Percentiles rank a stretch among this genome's conserved stretches.
These are phyloP conservation scores for Hemicordylus capensis DNA, from an alignment of 2,113 vertebrate genomes.

Conservation along the genomic window DNA sequence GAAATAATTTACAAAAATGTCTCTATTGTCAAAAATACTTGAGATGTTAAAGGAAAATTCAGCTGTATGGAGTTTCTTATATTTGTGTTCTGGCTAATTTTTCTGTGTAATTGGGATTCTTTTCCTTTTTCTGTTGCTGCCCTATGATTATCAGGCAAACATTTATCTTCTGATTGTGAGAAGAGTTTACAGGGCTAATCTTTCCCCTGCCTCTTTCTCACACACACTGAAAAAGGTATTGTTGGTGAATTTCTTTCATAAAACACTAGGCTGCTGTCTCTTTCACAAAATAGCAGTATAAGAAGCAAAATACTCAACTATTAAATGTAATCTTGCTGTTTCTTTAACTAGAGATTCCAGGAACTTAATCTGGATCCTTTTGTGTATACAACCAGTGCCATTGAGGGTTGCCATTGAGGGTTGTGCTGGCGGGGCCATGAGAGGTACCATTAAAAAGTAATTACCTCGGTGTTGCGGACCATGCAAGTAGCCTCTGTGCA, in stretches of 20 bases:
- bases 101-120: not conserved
- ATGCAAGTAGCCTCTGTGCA: too few species aligned
- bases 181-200: not conserved
- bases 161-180: not conserved
- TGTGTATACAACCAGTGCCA: not conserved
- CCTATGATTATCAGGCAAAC: not conserved
- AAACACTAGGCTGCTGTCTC: not conserved
- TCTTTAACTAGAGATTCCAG: not conserved
- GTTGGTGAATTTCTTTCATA: not conserved
- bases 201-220: not conserved
- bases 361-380: too few species aligned
- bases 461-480: too few species aligned
- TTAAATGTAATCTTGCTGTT: not conserved
- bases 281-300: not conserved
- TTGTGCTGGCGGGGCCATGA: too few species aligned
- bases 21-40: conserved; percentile 9
- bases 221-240: not conserved
- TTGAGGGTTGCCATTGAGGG: too few species aligned
- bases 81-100: not conserved
- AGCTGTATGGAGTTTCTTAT: not conserved
- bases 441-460: too few species aligned
- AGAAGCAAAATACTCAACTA: not conserved
- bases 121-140: not conserved
- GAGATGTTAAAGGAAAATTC: conserved; percentile 14
- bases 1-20: conserved; percentile 17